Percentiles rank a stretch among this genome's conserved stretches.
These are phyloP conservation scores for Andrena camellia DNA, from an alignment of 2,888 invertebrate genomes.

Conservation along the genomic window DNA sequence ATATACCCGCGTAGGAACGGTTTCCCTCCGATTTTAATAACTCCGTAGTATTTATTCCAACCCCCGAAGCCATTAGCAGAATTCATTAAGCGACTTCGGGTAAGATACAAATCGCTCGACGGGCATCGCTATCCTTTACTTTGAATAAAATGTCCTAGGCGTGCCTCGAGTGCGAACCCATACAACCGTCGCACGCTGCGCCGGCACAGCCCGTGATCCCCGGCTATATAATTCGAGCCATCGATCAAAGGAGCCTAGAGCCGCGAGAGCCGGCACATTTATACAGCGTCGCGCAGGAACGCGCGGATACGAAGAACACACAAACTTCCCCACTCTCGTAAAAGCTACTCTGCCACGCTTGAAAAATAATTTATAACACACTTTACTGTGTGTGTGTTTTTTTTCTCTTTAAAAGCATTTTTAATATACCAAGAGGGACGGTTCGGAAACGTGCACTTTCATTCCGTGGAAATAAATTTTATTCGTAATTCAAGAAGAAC, in stretches of 20 bases:
- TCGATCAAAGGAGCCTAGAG: slow-evolving; percentile 49
- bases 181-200: not conserved
- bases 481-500: slow-evolving; percentile 25
- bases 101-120: slow-evolving; percentile 57
- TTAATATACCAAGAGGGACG: slow-evolving; percentile 40
- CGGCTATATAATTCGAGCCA: slow-evolving; percentile 37
- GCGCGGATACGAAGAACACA: slow-evolving; percentile 22
- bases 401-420: slow-evolving; percentile 65
- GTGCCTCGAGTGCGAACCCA: not conserved
- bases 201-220: slow-evolving; percentile 17
- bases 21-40: slow-evolving; percentile 69
- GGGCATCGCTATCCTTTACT: slow-evolving; percentile 42
- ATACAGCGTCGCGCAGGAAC: slow-evolving; percentile 7
- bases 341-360: slow-evolving; percentile 51
- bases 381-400: slow-evolving; percentile 37
- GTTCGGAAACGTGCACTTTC: slow-evolving; percentile 23
- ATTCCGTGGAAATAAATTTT: slow-evolving; percentile 50
- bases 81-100: slow-evolving; percentile 69
- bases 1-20: not conserved
- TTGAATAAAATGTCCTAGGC: slow-evolving; percentile 30
- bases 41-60: slow-evolving; percentile 73
- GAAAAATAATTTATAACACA: slow-evolving; percentile 66
- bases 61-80: slow-evolving; percentile 68
- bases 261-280: slow-evolving; percentile 27
- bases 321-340: slow-evolving; percentile 43